Evolutionary conservation across 2,888 invertebrate genomes (phyloP), one percentile per base, ranked within the genome.

Genomic region (Microplitis deprimator): DNA sequence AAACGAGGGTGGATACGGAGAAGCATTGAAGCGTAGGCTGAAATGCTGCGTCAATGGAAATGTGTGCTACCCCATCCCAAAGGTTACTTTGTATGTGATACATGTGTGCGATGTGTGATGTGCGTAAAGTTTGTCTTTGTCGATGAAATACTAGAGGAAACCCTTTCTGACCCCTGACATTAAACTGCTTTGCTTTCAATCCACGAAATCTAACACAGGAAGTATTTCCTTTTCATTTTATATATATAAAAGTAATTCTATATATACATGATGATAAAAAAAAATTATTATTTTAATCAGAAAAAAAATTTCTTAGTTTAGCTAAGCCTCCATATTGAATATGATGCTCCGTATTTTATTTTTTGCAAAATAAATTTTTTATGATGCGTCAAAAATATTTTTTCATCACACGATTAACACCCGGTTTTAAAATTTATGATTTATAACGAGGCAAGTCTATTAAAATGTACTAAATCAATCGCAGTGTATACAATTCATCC

Each of bases 141-240:
- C 50, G 50, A 50, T 50, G 50, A 50, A 50, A 50, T 50, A 50
- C 50, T 50, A 50, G 50, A 50, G 50, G 50, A 50, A 50, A 50
- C 50, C 50, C 50, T 50, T 50, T 50, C 13, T 50, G 50, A 50
- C 50, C 50, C 50, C 8, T 50, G 50, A 50, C 50, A 50, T 50
- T 50, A 50, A 50, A 50, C 50, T 50, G 13, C 50, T 50, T 50
- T 50, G 50, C 50, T 50, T 50, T 50, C 50, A 50, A 13, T 50
- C 0, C 50, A 50, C 13, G 50, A 50, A 50, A 50, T 50, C 13
- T 50, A 50, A 50, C 50, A 13, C 50, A 50, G 50, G 50, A 50
- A 50, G 50, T 50, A 13, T 50, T 50, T 29, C 29, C 29, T 50
- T 50, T 50, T 50, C 5, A 5, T 13, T 8, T 50, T 50, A 50